These are phyloP conservation scores for Pardalotus punctatus DNA, from an alignment of 2,113 vertebrate genomes.

Conservation along the genomic window DNA sequence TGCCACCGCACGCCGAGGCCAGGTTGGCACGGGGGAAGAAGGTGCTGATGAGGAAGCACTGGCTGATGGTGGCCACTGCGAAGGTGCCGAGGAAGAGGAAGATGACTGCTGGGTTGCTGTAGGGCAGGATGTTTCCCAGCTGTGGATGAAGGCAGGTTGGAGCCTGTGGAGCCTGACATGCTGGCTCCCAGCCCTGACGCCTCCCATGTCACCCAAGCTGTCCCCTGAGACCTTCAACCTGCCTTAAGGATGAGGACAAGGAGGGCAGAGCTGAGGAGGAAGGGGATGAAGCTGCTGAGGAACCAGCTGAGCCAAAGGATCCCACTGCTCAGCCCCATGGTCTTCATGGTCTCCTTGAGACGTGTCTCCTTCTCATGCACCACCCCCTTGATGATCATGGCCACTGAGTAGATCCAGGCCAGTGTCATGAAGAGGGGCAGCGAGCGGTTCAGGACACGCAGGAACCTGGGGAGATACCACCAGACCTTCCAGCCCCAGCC, in stretches of 20 bases:
- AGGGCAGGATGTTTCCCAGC: slow-evolving; percentile 88
- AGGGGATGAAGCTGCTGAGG: slow-evolving; percentile 86
- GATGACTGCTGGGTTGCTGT: slow-evolving; percentile 81
- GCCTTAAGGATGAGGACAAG: slow-evolving; percentile 88
- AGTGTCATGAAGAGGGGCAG: slow-evolving; percentile 90
- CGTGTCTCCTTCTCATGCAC: slow-evolving; percentile 90
- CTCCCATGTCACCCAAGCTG: rapidly evolving
- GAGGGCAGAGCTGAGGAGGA: slow-evolving; percentile 80
- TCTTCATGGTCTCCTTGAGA: slow-evolving; percentile 89
- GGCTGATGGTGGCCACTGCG: slow-evolving; percentile 87
- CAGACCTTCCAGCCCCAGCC: background rate
- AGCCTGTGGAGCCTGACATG: rapidly evolving
- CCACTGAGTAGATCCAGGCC: slow-evolving; percentile 93
- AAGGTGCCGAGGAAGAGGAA: slow-evolving; percentile 87
- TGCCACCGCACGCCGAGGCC: slow-evolving; percentile 87
- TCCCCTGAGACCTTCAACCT: background rate
- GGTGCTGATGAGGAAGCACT: slow-evolving; percentile 89
- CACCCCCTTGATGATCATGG: slow-evolving; percentile 89
- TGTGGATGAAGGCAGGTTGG: slow-evolving; percentile 29
- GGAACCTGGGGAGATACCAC: slow-evolving; percentile 73
- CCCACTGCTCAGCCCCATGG: slow-evolving; percentile 83
- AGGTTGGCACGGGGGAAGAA: slow-evolving; percentile 89
- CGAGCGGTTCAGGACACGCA: slow-evolving; percentile 83
- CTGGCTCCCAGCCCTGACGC: rapidly evolving
- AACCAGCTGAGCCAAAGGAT: slow-evolving; percentile 92